A percentile compares a stretch with the other conserved stretches of the same genome.
Evolutionary conservation across 2,113 vertebrate species (phyloP).

Genomic region (Seriola aureovittata): DNA sequence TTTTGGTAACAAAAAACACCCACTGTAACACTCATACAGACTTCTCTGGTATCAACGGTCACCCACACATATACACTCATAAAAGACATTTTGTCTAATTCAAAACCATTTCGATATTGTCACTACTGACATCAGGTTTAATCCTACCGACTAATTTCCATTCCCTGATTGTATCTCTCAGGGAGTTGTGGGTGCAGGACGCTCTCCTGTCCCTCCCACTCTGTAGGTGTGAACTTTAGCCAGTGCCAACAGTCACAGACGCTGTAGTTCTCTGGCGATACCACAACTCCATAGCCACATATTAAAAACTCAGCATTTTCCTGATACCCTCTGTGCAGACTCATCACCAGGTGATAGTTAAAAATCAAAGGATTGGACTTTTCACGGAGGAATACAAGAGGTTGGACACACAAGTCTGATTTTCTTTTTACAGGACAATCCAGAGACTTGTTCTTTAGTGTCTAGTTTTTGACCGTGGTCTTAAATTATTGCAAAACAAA

Average conservation of each 20-base stretch:
- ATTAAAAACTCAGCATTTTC: background rate
- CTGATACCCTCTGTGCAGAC: background rate
- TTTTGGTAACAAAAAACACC: background rate
- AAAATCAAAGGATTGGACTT: background rate
- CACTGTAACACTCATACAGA: background rate
- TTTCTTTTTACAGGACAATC: conserved; percentile 5
- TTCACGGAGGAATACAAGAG: background rate
- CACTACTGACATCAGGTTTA: background rate
- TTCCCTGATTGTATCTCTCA: background rate
- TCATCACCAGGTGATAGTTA: background rate
- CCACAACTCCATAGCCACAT: background rate
- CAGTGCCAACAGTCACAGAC: background rate
- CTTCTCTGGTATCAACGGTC: background rate
- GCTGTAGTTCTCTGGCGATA: background rate
- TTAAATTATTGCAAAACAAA: conserved; percentile 43
- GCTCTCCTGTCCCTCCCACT: conserved; percentile 7
- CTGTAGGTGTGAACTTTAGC: conserved; percentile 27
- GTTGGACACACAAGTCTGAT: background rate
- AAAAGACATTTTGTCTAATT: background rate
- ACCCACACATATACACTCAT: background rate
- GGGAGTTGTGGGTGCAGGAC: background rate
- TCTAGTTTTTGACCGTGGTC: conserved; percentile 12
- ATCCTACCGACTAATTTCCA: background rate
- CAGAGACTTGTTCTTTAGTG: background rate
- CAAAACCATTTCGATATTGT: background rate